Evolutionary conservation across 2,797 vertebrate species (phyloP), one percentile per base, ranked within the genome.

Genomic region (Lithobates sylvaticus): DNA sequence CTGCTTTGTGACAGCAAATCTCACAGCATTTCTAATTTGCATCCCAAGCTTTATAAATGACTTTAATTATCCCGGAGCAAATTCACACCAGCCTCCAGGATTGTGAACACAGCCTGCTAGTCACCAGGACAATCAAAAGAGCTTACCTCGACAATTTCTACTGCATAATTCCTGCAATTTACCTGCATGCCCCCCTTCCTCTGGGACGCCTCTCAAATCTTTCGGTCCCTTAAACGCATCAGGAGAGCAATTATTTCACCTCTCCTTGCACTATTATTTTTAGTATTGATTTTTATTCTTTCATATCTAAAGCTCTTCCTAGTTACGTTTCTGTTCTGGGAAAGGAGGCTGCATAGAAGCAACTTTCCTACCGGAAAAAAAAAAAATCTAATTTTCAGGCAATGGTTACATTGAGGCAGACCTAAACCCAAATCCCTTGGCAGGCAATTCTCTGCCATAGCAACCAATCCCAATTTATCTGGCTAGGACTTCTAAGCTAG

Each of bases 201-300:
- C 7, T n/a, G 70, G 84, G 84, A 85, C 32, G n/a, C 13, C 15
- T 80, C 71, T 76, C 71, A n/a, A 75, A 76, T 76, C 44, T 76
- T 72, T 67, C 72, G 29, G 70, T 68, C 42, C 42, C n/a, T 21
- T 81, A 72, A 74, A 80, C 15, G 58, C 71, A 80, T 68, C 84
- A 39, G 54, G 84, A 86, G 84, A 86, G 71, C 84, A 81, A 86
- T 86, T 86, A 86, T 81, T 85, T 75, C 54, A 36, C 27, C 29
- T 85, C 61, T 42, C 69, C 74, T 74, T 75, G 61, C 69, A 5
- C 50, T 75, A 44, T 85, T 79, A 47, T 79, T 78, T 85, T 73
- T 72, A 65, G 36, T 79, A 78, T 85, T 79, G 78, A 75, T 86
- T 81, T 81, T 84, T 29, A 77, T 70, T 1, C 8, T 29, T 84